Conservation (phyloP, 2,888 invertebrate species). For the Tribolium freemani region DNA sequence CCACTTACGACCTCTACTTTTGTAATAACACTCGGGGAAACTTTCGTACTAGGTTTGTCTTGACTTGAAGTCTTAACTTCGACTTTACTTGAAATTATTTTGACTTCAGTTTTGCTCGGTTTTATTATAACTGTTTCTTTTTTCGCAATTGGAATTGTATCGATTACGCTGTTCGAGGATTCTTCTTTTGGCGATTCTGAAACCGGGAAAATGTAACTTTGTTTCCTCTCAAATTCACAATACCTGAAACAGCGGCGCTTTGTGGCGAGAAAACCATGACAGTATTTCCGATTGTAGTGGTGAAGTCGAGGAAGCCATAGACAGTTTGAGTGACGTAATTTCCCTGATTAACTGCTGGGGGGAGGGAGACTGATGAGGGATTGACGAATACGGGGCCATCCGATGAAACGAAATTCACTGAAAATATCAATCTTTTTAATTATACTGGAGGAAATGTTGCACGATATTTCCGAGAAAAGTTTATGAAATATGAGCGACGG, state of each 20-base stretch:
- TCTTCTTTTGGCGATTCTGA: conserved; percentile 51
- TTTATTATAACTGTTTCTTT: conserved; percentile 60
- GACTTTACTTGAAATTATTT: conserved; percentile 68
- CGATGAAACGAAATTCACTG: conserved; percentile 53
- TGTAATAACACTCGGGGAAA: conserved; percentile 54
- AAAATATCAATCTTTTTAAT: conserved; percentile 45
- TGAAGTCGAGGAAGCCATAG: conserved; percentile 94
- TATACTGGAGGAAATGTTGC: conserved; percentile 24
- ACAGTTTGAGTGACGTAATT: conserved; percentile 88
- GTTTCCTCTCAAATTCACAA: conserved; percentile 32
- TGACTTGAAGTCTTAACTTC: conserved; percentile 72
- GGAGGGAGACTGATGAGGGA: conserved; percentile 50
- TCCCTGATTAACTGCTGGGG: conserved; percentile 52
- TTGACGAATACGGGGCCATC: conserved; percentile 64
- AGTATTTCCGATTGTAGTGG: conserved; percentile 93
- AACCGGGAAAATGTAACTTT: conserved; percentile 34
- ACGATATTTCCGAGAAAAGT: conserved; percentile 50
- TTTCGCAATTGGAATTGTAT: conserved; percentile 56
- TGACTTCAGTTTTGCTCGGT: conserved; percentile 67
- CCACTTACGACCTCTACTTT: conserved; percentile 65
- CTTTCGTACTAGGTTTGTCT: conserved; percentile 59
- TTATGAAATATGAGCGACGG: conserved; percentile 55
- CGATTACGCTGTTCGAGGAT: conserved; percentile 61
- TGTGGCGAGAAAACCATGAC: conserved; percentile 96
- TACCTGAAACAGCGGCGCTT: conserved; percentile 81